Conservation (phyloP, 2,888 invertebrate genomes). For the Exocentrus adspersus region DNA sequence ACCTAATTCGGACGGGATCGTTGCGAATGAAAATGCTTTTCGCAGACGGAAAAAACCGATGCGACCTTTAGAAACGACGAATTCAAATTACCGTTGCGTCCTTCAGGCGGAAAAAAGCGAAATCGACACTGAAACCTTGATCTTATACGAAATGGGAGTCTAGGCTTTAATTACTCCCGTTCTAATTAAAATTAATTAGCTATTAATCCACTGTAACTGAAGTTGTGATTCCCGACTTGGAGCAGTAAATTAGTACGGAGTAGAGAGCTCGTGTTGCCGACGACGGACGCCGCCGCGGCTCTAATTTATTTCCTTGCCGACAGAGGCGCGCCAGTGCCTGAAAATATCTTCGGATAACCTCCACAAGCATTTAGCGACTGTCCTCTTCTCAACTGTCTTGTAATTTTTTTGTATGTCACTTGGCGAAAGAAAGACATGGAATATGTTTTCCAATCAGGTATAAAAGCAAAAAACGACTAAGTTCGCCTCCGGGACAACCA, state of each 20-base stretch:
- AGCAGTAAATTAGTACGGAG: conserved; percentile 29
- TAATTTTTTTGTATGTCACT: too few species aligned
- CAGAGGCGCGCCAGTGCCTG: not conserved
- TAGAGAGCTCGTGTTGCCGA: conserved; percentile 15
- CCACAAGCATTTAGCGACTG: not conserved
- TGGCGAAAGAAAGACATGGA: too few species aligned
- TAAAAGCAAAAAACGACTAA: not conserved
- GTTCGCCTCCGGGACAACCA: not conserved
- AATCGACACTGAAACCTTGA: conserved; percentile 28
- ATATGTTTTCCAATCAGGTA: too few species aligned
- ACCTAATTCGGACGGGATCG: too few species aligned
- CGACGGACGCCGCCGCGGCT: conserved; percentile 10
- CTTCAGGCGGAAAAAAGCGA: not conserved
- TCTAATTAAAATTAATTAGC: conserved; percentile 54
- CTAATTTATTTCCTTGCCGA: not conserved
- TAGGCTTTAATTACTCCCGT: conserved; percentile 46
- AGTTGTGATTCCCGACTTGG: conserved; percentile 39
- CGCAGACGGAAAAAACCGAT: too few species aligned
- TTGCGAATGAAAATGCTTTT: too few species aligned
- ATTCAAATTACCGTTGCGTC: too few species aligned
- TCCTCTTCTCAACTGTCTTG: too few species aligned
- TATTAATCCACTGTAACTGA: conserved; percentile 46
- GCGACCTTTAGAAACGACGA: too few species aligned
- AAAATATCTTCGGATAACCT: not conserved
- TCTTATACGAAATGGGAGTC: conserved; percentile 37